phyloP scores from a whole-genome alignment of 2,113 vertebrate genomes.

The Perccottus glenii region DNA sequence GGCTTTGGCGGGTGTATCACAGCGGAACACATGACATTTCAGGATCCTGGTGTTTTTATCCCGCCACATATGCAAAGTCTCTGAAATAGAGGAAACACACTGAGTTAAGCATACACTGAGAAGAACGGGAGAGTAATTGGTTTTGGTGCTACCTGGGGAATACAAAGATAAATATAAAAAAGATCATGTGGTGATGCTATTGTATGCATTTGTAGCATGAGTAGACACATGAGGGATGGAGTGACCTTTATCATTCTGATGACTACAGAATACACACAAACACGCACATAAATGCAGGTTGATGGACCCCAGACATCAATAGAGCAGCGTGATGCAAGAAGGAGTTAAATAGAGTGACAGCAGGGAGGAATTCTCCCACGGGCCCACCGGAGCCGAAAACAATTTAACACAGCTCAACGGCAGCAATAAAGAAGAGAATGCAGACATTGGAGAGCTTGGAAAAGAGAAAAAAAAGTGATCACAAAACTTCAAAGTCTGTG shows the following conservation, averaged over 20 bases:
- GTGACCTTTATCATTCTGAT: slow-evolving; percentile 57
- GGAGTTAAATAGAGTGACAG: slow-evolving; percentile 52
- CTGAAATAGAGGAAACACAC: slow-evolving; percentile 67
- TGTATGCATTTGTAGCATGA: slow-evolving; percentile 17
- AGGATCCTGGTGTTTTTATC: slow-evolving; percentile 97
- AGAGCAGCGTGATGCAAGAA: slow-evolving; percentile 45
- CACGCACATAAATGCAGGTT: slow-evolving; percentile 15
- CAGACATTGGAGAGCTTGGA: not conserved
- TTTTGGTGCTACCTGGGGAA: slow-evolving; percentile 10
- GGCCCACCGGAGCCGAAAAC: slow-evolving; percentile 44
- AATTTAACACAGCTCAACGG: slow-evolving; percentile 34
- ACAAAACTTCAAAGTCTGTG: slow-evolving; percentile 29
- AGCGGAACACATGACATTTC: slow-evolving; percentile 99
- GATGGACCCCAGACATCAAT: slow-evolving; percentile 60
- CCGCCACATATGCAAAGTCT: slow-evolving; percentile 98
- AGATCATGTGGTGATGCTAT: not conserved
- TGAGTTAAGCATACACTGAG: slow-evolving; percentile 5
- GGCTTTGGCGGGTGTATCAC: slow-evolving; percentile 99
- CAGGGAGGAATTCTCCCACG: slow-evolving; percentile 40
- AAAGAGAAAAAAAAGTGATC: not conserved
- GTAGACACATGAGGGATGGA: slow-evolving; percentile 35
- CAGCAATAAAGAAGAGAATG: slow-evolving; percentile 19
- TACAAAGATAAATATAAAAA: not conserved
- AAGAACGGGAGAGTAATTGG: not conserved
- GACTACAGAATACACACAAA: slow-evolving; percentile 36